Evolutionary conservation across 2,888 invertebrate species (phyloP), one percentile per base, ranked within the genome.

Genomic region (Apocheima hispidaria): DNA sequence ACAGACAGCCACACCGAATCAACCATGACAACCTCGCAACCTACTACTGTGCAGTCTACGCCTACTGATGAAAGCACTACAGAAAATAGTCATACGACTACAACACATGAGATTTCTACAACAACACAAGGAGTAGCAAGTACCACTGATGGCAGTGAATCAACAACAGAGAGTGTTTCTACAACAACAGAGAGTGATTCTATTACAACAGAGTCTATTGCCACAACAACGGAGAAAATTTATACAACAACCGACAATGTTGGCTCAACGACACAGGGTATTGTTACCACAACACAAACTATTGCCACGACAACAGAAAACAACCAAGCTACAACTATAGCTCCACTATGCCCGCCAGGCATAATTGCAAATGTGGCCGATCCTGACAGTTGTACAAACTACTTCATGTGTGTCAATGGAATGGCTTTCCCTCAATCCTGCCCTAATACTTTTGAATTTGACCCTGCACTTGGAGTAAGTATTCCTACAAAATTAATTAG

Each of bases 371-470:
- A 67, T 49, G 36, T 70, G 1, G 55, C 72, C 1, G 61, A 72
- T 33, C 70, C 63, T 23, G 40, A 63, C 2, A 33, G 46, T 4
- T 71, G 71, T 43, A 53, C 62, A 3, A 46, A 60, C 0, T 79
- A 71, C 43, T 74, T 62, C 28, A 55, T 75, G 38, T 79, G 79
- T 21, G 35, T 67, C 4, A 62, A 58, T 10, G 74, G 73, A 0
- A 36, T 46, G 0, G 48, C 70, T 0, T 28, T 75, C 9, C 65
- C 54, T 5, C 41, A 72, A 38, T 59, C 30, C 12, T 82, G 82
- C 40, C 52, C 66, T 2, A 64, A 70, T 0, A 77, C 75, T 2
- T 66, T 69, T 7, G 76, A 81, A 60, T 75, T 74, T 44, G 75
- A 79, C 60, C 65, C 67, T 16, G 52, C 26, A 12, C 7, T 41